These are phyloP conservation scores for Catharus ustulatus DNA, from an alignment of 2,797 vertebrate species.

Conservation along the genomic window DNA sequence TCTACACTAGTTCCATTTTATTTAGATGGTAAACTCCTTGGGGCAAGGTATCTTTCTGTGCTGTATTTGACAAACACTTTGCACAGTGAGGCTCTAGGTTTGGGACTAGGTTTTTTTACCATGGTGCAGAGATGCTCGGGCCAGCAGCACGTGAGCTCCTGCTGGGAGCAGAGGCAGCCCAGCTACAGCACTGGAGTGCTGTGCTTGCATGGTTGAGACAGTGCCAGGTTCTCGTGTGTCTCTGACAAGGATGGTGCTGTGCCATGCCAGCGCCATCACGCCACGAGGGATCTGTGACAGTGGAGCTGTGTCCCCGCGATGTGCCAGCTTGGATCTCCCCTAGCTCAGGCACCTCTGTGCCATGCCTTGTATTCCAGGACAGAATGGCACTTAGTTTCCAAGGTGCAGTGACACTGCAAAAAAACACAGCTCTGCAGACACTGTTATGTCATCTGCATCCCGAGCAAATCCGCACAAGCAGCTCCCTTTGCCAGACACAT, in stretches of 20 bases:
- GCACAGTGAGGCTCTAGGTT: not conserved
- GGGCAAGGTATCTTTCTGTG: constrained; percentile 46
- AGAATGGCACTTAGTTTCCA: not conserved
- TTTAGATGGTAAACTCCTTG: constrained; percentile 57
- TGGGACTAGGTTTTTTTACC: not conserved
- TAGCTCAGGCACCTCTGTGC: not conserved
- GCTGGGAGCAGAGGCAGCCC: not conserved
- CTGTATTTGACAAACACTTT: not conserved
- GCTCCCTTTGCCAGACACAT: not conserved
- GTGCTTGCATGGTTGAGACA: not conserved
- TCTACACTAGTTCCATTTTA: constrained; percentile 59
- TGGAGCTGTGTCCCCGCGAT: not conserved
- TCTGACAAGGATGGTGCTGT: not conserved
- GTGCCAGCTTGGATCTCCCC: not conserved
- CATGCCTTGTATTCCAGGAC: not conserved
- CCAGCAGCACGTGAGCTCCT: not conserved
- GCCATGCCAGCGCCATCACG: accelerated
- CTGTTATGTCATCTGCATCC: not conserved
- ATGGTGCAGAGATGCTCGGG: not conserved
- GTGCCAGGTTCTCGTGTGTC: accelerated
- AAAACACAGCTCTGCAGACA: not conserved
- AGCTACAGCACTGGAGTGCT: accelerated
- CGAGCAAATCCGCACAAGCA: not conserved
- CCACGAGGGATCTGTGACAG: not conserved
- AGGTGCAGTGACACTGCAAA: not conserved